Base-by-base conservation (phyloP, 2,797 vertebrate genomes). In the Otus scops region DNA sequence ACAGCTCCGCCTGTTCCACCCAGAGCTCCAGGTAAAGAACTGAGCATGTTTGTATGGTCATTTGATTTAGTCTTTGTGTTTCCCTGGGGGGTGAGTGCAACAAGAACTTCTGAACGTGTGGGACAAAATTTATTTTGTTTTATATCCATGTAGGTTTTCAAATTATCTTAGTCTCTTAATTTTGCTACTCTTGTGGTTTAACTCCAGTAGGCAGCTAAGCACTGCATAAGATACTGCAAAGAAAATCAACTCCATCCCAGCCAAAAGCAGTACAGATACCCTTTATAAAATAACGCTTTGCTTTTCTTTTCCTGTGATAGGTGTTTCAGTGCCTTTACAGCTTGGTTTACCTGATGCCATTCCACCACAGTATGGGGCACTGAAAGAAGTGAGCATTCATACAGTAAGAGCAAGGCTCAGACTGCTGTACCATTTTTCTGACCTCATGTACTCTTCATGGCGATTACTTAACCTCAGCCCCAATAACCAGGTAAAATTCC, bases 361-460 rank as follows among this genome's bases (percentile, higher is more conserved):
- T 47, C 98, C 98, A 11, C 98, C 98, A 1, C 98, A 99, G 75
- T 99, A 98, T 0, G 98, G 98, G 67, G 93, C 98, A 4, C 97
- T 99, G 96, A 98, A 98, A 88, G 98, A 99, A 89, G 97, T 98
- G 93, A 98, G 98, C 97, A 97, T 98, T 77, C 98, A 98, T 54
- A 98, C 98, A 0, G 98, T 98, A 41, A 95, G 98, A 83, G 98
- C 98, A 32, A 95, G 98, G 69, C 98, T 99, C 16, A 97, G 98
- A 32, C 97, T 99, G 63, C 98, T 99, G 4, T 99, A 98, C 95
- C 98, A 99, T 86, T 99, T 99, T 95, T 99, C 98, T 13, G 98
- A 99, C 94, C 98, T 99, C 95, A 98, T 98, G 98, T 99, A 99
- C 73, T 98, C 98, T 7, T 98, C 98, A 0, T 99, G 98, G 98